Base-by-base conservation (phyloP, 2,113 vertebrate genomes). In the Marmota monax region DNA sequence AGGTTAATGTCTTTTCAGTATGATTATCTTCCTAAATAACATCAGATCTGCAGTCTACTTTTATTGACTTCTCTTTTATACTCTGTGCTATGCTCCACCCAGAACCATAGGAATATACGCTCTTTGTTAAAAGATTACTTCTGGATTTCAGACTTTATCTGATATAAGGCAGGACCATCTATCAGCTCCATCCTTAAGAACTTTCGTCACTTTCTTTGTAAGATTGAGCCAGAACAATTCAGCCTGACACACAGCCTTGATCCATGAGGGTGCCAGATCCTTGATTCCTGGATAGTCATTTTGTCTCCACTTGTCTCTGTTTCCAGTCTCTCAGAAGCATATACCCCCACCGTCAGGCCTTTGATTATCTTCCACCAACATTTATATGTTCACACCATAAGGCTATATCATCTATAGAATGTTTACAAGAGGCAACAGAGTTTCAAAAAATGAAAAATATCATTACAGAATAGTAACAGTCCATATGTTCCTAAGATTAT, bases 71-170 rank as follows among this genome's bases (percentile, higher is more conserved):
- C 5, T 10, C 8, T 20, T 53, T 63, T 87, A 51, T 6, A 84
- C 22, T 58, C 29, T 84, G 53, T 1, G 13, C 14, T 78, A 11
- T 37, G 34, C 45, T 5, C 29, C 17, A 89, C 29, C 5, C 8
- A 39, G 7, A 90, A 42, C 4, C 16, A 51, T 1, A 53, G 37
- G 27, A 63, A 79, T 88, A 84, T 56, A 61, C 67, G 11, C 27
- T 82, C 42, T 95, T n/a, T n/a, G n/a, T n/a, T n/a, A n/a, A n/a
- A n/a, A n/a, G 20, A 27, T 88, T 79, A 88, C 69, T 90, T 94
- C 16, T 74, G 20, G 53, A 73, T 13, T 6, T 67, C 10, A 73
- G 69, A 29, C 61, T 88, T 17, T 56, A 23, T 17, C 2, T 67
- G 12, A 22, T 42, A 10, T 9, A 88, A 61, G 42, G 17, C 23